Percentiles rank a stretch among this genome's conserved stretches.
These are phyloP conservation scores for Borostomias antarcticus DNA, from an alignment of 2,797 vertebrate species.

Conservation along the genomic window DNA sequence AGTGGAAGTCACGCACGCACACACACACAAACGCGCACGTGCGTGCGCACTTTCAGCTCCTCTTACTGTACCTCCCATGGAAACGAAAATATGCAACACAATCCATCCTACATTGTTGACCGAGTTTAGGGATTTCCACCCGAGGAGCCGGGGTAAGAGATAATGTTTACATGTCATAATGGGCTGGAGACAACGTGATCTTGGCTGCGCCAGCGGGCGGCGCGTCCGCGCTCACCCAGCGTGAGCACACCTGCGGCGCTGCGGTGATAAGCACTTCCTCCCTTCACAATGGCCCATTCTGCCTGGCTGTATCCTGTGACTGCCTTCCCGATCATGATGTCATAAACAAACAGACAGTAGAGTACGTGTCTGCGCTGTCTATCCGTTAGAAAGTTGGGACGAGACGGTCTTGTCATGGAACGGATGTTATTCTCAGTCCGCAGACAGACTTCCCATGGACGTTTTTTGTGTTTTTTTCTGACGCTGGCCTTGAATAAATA, in stretches of 20 bases:
- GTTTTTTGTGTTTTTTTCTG: slow-evolving; percentile 66
- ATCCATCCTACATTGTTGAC: too few relatives aligned
- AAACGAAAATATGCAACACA: not conserved
- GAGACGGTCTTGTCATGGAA: slow-evolving; percentile 67
- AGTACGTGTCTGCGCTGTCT: slow-evolving; percentile 58
- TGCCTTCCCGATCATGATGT: slow-evolving; percentile 55
- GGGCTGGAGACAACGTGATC: not conserved
- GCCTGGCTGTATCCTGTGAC: slow-evolving; percentile 59
- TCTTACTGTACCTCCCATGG: not conserved
- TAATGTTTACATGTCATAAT: not conserved
- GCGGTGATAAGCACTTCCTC: slow-evolving; percentile 63
- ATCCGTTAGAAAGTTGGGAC: slow-evolving; percentile 70
- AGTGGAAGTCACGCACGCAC: too few relatives aligned
- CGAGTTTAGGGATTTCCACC: not conserved
- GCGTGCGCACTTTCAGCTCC: not conserved
- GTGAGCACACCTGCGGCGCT: slow-evolving; percentile 57
- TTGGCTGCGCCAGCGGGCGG: not conserved
- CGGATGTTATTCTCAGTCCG: slow-evolving; percentile 61
- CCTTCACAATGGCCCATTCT: slow-evolving; percentile 30
- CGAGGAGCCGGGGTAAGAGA: not conserved
- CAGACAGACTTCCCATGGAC: too few relatives aligned
- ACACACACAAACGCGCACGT: not conserved
- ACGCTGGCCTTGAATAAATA: slow-evolving; percentile 71
- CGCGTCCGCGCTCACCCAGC: slow-evolving; percentile 59
- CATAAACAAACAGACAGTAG: too few relatives aligned